Percentiles rank a stretch among this genome's conserved stretches.
phyloP scores from a whole-genome alignment of 2,888 invertebrate genomes.

The Silvanus unidentatus region DNA sequence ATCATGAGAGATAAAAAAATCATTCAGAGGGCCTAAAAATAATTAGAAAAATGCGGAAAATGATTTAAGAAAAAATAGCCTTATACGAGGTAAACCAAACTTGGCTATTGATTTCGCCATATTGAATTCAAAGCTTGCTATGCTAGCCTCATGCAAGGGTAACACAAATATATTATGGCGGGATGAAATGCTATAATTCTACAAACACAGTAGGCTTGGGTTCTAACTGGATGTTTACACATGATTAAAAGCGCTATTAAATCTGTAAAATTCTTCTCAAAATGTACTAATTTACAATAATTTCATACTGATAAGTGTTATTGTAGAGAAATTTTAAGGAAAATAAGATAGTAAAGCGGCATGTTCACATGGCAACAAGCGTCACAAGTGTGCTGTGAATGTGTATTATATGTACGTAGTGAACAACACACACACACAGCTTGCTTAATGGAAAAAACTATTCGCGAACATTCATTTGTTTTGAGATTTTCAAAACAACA shows the following conservation, averaged over 20 bases:
- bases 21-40: no score
- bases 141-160: slow-evolving; percentile 41
- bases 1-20: no score
- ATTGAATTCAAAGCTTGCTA: slow-evolving; percentile 31
- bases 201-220: slow-evolving; percentile 19
- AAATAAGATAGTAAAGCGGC: slow-evolving; percentile 17
- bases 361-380: slow-evolving; percentile 41
- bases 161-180: slow-evolving; percentile 36
- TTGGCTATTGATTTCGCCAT: slow-evolving; percentile 38
- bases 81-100: slow-evolving; percentile 18
- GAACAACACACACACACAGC: no score
- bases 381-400: slow-evolving; percentile 10
- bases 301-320: no score
- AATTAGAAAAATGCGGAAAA: no score
- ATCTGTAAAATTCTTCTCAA: not conserved
- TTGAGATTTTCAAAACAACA: no score
- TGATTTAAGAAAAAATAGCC: slow-evolving; percentile 14
- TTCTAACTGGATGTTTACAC: slow-evolving; percentile 35
- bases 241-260: slow-evolving; percentile 10
- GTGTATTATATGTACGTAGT: no score
- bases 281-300: not conserved
- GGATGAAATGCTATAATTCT: slow-evolving; percentile 25
- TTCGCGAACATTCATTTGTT: no score
- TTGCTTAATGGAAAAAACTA: no score
- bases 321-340: no score